Conservation (phyloP, 2,888 invertebrate genomes). For the Oxyteleia sp. region DNA sequence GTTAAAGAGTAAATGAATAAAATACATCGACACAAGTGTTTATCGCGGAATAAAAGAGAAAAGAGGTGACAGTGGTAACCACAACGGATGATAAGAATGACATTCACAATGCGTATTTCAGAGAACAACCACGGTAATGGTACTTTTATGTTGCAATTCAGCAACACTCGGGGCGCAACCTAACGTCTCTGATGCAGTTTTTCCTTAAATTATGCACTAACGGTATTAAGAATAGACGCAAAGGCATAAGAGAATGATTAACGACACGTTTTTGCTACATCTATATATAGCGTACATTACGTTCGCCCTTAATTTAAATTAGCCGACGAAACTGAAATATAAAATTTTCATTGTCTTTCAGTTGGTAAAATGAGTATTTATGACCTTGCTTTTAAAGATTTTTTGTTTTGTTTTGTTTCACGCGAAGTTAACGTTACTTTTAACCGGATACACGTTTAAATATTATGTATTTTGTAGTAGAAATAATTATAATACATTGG, state of each 20-base stretch:
- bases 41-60: conserved; percentile 40
- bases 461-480: no score
- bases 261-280: conserved; percentile 17
- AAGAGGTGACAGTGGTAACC: conserved; percentile 35
- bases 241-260: conserved; percentile 16
- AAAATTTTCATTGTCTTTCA: conserved; percentile 1
- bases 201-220: conserved; percentile 56
- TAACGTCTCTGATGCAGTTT: conserved; percentile 50
- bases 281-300: not conserved
- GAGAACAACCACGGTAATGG: conserved; percentile 54
- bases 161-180: conserved; percentile 20
- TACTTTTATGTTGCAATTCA: conserved; percentile 55
- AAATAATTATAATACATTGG: no score
- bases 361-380: not conserved
- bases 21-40: conserved; percentile 27
- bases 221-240: conserved; percentile 29
- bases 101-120: conserved; percentile 49
- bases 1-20: conserved; percentile 17
- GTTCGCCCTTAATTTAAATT: conserved; percentile 11
- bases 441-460: no score
- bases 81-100: conserved; percentile 43
- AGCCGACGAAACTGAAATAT: not conserved
- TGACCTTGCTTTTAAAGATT: no score
- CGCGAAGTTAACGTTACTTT: no score
- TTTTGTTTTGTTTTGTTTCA: no score